phyloP scores from a whole-genome alignment of 2,888 invertebrate species.

The Cepaea hortensis region DNA sequence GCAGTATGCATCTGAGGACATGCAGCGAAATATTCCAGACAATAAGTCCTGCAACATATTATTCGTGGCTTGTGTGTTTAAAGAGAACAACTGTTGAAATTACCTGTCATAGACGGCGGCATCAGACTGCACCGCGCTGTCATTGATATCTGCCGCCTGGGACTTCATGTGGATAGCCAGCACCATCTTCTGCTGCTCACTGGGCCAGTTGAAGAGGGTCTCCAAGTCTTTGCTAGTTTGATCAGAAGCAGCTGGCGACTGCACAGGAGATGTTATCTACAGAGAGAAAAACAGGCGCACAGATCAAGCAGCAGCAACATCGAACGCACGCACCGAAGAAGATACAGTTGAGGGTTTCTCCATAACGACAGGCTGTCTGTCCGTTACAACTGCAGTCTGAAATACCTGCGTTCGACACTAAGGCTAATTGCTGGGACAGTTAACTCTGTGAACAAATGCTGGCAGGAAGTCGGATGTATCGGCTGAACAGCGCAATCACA shows the following conservation, averaged over 20 bases:
- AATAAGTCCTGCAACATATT: too few relatives aligned
- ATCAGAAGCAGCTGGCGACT: neutral
- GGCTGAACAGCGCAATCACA: too few relatives aligned
- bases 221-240: neutral
- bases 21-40: too few relatives aligned
- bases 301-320: neutral
- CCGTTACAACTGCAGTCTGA: too few relatives aligned
- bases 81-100: neutral
- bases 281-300: neutral
- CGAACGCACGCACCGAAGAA: neutral
- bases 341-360: too few relatives aligned
- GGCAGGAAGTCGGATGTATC: too few relatives aligned
- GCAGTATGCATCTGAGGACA: too few relatives aligned
- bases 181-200: slow-evolving; percentile 9
- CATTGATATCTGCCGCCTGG: neutral
- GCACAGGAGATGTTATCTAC: neutral
- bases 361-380: too few relatives aligned
- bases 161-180: neutral
- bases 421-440: too few relatives aligned
- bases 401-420: too few relatives aligned
- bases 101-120: neutral
- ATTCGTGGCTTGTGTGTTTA: too few relatives aligned
- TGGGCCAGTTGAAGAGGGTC: slow-evolving; percentile 11
- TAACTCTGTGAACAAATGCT: too few relatives aligned
- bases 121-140: neutral